Percentiles rank a stretch among this genome's conserved stretches.
Conservation (phyloP, 2,797 vertebrate species). For the Labeo calbasu region DNA sequence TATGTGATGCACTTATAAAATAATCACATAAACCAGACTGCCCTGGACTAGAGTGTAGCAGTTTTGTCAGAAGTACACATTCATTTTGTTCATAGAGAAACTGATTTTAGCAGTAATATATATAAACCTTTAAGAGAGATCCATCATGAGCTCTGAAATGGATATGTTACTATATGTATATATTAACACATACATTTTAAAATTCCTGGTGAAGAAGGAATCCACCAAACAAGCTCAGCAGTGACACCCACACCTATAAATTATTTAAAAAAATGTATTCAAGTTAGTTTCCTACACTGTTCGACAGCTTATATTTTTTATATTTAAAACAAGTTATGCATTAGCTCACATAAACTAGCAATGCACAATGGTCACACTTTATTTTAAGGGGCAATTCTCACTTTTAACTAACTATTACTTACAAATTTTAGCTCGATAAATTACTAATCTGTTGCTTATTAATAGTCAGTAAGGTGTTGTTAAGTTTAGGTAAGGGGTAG, state of each 20-base stretch:
- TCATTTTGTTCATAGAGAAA: neutral
- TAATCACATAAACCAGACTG: neutral
- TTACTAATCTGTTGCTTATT: no score
- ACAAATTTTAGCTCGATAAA: no score
- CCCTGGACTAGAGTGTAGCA: neutral
- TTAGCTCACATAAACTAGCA: no score
- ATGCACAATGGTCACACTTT: no score
- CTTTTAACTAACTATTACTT: no score
- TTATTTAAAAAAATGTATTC: neutral
- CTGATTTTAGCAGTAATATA: neutral
- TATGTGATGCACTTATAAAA: neutral
- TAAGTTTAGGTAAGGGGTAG: no score
- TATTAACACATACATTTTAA: neutral
- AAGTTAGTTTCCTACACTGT: neutral
- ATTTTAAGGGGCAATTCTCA: no score
- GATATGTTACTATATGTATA: no score
- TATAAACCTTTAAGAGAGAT: neutral
- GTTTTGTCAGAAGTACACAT: neutral
- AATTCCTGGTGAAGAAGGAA: neutral
- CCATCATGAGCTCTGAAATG: no score
- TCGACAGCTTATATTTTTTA: neutral
- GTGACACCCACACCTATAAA: slow-evolving; percentile 1
- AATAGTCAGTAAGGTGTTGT: no score
- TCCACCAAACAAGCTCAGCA: neutral
- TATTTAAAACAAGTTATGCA: no score